These are phyloP conservation scores for Oikopleura albicans DNA, from an alignment of 23 tunicate species.

Conservation along the genomic window DNA sequence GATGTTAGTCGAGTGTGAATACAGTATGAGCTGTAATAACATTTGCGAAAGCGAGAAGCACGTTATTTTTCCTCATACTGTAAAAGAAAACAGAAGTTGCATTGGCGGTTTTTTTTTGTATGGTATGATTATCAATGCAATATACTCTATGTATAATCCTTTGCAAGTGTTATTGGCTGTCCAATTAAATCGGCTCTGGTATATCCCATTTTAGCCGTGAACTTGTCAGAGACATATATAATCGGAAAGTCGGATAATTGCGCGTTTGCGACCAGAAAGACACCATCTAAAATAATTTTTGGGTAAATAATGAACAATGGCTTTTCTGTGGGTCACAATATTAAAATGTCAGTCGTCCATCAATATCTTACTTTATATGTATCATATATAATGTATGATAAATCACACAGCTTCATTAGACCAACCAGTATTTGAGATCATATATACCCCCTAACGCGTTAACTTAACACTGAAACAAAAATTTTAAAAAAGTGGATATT, in stretches of 20 bases:
- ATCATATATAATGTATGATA: background rate
- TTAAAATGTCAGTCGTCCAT: too few species aligned
- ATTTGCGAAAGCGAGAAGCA: too few species aligned
- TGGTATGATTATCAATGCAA: too few species aligned
- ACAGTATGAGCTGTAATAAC: too few species aligned
- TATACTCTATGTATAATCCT: too few species aligned
- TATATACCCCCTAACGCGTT: background rate
- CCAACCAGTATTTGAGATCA: background rate
- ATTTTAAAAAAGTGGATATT: too few species aligned
- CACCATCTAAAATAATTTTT: background rate
- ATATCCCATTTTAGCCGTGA: background rate
- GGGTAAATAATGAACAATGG: too few species aligned
- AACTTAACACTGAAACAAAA: background rate
- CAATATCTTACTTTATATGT: background rate
- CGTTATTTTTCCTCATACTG: too few species aligned
- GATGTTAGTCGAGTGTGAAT: too few species aligned
- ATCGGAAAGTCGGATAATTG: background rate
- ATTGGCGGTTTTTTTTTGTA: too few species aligned
- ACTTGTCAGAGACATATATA: constrained; percentile 7
- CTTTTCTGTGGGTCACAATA: too few species aligned
- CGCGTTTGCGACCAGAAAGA: constrained; percentile 4
- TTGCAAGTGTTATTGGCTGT: background rate
- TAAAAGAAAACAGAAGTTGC: too few species aligned
- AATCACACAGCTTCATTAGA: background rate
- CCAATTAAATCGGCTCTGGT: constrained; percentile 12